These are phyloP conservation scores for Rhopalosiphum padi DNA, from an alignment of 1,140 invertebrate genomes.

Conservation along the genomic window DNA sequence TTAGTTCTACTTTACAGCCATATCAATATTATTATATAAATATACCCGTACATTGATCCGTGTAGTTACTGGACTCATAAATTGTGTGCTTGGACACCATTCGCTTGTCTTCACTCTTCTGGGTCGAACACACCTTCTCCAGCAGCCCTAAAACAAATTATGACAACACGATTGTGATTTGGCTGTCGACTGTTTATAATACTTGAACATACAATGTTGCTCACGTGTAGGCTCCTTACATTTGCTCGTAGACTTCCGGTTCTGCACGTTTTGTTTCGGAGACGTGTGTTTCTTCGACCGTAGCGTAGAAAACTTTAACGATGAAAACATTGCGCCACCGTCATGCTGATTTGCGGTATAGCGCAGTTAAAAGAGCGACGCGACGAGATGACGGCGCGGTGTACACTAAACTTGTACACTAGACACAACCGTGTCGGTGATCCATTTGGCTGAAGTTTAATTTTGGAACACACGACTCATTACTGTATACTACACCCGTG, in stretches of 20 bases:
- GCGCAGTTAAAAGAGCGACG: background rate
- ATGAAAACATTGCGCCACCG: constrained; percentile 59
- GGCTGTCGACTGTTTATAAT: background rate
- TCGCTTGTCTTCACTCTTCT: constrained; percentile 33
- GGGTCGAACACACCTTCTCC: constrained; percentile 46
- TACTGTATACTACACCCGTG: background rate
- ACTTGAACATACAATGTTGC: background rate
- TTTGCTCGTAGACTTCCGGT: constrained; percentile 44
- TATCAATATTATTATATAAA: background rate
- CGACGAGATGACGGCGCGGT: constrained; percentile 12
- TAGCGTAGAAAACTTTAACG: constrained; percentile 58
- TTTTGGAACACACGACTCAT: constrained; percentile 52
- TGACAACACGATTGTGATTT: background rate
- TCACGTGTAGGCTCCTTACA: constrained; percentile 37
- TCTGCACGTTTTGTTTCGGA: background rate
- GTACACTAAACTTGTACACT: background rate
- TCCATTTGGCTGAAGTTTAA: constrained; percentile 43
- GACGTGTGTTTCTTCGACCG: constrained; percentile 36
- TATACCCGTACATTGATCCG: constrained; percentile 9
- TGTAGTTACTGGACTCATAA: background rate
- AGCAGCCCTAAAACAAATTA: constrained; percentile 24
- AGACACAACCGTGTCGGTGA: constrained; percentile 11
- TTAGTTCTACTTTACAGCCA: background rate
- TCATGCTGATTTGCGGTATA: constrained; percentile 7
- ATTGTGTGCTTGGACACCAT: constrained; percentile 35